phyloP scores from a whole-genome alignment of 2,888 invertebrate species.

The Eupeodes luniger region DNA sequence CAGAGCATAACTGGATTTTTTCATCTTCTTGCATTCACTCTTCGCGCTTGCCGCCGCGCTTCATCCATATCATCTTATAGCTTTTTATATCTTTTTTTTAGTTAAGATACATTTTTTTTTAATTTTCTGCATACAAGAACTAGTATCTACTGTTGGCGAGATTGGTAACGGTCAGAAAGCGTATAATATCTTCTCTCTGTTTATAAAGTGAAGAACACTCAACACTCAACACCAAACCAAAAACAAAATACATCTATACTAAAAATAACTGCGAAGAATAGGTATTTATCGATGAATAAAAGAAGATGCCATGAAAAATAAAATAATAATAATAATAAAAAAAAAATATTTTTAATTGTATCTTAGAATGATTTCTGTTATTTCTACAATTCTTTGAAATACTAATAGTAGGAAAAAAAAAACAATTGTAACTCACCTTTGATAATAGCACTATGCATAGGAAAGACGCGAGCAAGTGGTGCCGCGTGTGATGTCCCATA shows the following conservation, averaged over 20 bases:
- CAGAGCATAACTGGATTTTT: conserved; percentile 84
- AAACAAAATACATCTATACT: conserved; percentile 28
- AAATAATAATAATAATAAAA: conserved; percentile 6
- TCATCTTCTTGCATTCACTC: conserved; percentile 76
- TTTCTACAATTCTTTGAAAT: conserved; percentile 20
- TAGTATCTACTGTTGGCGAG: conserved; percentile 65
- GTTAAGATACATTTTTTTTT: conserved; percentile 47
- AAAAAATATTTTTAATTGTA: conserved; percentile 39
- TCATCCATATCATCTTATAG: conserved; percentile 34
- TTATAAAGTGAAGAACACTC: conserved; percentile 56
- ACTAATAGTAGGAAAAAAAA: conserved; percentile 21
- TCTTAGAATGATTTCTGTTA: conserved; percentile 54
- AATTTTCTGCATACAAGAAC: conserved; percentile 74
- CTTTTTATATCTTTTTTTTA: conserved; percentile 21
- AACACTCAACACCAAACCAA: conserved; percentile 41
- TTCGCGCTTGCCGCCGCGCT: conserved; percentile 13
- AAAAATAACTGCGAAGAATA: conserved; percentile 67
- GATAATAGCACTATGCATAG: conserved; percentile 83
- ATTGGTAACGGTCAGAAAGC: conserved; percentile 76
- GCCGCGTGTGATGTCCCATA: conserved; percentile 83
- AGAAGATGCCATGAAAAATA: background rate
- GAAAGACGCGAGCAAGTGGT: conserved; percentile 82
- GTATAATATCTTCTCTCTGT: conserved; percentile 74
- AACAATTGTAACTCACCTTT: conserved; percentile 81
- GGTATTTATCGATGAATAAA: conserved; percentile 47